phyloP scores from a whole-genome alignment of 2,113 vertebrate species.

The Macrotis lagotis region DNA sequence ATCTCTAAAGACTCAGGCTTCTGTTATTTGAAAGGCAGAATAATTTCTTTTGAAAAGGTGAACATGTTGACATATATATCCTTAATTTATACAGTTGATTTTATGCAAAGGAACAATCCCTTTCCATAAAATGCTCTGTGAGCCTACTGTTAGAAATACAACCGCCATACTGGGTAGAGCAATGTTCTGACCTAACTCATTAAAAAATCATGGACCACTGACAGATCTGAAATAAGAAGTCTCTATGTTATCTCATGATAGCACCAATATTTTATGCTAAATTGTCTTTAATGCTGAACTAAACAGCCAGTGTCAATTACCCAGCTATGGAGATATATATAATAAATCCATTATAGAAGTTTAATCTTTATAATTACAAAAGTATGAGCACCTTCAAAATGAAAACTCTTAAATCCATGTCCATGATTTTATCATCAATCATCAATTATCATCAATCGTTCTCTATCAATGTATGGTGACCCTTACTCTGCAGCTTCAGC shows the following conservation, averaged over 20 bases:
- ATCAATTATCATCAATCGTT: too few species aligned
- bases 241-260: background rate
- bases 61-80: background rate
- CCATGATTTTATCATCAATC: background rate
- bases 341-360: background rate
- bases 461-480: background rate
- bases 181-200: background rate
- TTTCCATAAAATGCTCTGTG: background rate
- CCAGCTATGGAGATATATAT: background rate
- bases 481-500: background rate
- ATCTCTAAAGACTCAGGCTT: background rate
- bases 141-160: background rate
- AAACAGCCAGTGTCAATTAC: background rate
- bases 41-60: background rate
- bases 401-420: background rate
- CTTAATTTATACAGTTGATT: slow-evolving; percentile 22
- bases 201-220: background rate
- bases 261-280: slow-evolving; percentile 1
- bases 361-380: background rate
- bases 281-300: slow-evolving; percentile 18
- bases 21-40: background rate
- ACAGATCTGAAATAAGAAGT: background rate
- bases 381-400: background rate
- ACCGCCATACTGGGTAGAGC: background rate
- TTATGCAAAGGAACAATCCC: background rate